Conservation (phyloP, 1,140 invertebrate species). For the Panagrolaimus sp. region DNA sequence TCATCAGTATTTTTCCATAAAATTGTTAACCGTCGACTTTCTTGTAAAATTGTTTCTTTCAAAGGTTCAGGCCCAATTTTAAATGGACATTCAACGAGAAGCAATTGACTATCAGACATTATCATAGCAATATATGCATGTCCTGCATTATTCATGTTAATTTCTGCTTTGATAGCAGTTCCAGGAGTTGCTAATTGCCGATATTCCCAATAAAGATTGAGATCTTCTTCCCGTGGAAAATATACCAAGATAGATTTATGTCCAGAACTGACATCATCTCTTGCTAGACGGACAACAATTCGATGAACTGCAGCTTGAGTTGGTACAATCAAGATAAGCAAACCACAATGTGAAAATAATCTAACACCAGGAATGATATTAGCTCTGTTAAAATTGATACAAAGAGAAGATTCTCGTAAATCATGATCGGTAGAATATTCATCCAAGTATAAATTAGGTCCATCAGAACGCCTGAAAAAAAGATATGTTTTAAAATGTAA, state of each 20-base stretch:
- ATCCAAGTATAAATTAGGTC: constrained; percentile 23
- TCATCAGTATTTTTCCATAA: background rate
- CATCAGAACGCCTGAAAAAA: constrained; percentile 22
- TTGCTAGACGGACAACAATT: background rate
- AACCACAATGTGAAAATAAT: constrained; percentile 16
- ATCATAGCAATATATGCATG: background rate
- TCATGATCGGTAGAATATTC: constrained; percentile 24
- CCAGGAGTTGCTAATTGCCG: background rate
- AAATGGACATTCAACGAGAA: background rate
- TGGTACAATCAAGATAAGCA: constrained; percentile 25
- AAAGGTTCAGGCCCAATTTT: background rate
- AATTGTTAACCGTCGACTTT: background rate
- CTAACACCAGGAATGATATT: constrained; percentile 22
- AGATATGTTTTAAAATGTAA: background rate
- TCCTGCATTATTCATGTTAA: background rate
- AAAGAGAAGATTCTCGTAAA: constrained; percentile 22
- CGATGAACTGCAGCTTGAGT: constrained; percentile 28
- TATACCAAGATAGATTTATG: background rate
- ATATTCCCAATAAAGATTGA: background rate
- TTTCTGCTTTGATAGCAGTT: background rate
- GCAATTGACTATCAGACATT: background rate
- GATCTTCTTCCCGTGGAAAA: background rate
- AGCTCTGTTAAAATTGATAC: constrained; percentile 25
- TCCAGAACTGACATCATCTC: background rate
- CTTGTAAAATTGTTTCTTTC: background rate